These are phyloP conservation scores for Allobates femoralis DNA, from an alignment of 2,797 vertebrate species.

Conservation along the genomic window DNA sequence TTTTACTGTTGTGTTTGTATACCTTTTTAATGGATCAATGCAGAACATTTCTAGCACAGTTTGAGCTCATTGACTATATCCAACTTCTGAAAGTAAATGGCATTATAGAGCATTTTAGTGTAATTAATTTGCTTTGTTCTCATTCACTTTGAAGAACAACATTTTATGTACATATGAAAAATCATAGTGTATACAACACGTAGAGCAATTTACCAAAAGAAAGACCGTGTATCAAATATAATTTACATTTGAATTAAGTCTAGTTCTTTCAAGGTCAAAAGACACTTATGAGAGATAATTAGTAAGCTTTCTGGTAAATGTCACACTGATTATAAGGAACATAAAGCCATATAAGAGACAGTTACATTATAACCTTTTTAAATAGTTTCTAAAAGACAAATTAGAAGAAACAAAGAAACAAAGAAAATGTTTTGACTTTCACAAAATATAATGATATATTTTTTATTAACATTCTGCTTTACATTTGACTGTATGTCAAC, in stretches of 20 bases:
- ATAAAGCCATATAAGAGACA: slow-evolving; percentile 1
- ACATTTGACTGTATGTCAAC: background rate
- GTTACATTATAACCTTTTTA: background rate
- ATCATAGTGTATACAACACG: background rate
- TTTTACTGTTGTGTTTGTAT: slow-evolving; percentile 16
- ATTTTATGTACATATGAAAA: slow-evolving; percentile 16
- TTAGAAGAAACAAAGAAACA: background rate
- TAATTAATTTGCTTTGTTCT: slow-evolving; percentile 25
- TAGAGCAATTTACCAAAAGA: background rate
- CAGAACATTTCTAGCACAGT: slow-evolving; percentile 21
- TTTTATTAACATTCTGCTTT: background rate
- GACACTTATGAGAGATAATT: slow-evolving; percentile 14
- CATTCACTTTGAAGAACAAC: background rate
- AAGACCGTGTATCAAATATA: background rate
- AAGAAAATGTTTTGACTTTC: background rate
- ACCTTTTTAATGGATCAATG: slow-evolving; percentile 10
- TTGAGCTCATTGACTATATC: slow-evolving; percentile 21
- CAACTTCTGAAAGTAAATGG: background rate
- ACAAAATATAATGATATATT: background rate
- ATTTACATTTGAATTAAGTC: slow-evolving; percentile 19
- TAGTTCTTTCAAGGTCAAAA: background rate
- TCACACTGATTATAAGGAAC: slow-evolving; percentile 4
- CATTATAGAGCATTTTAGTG: background rate
- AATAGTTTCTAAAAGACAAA: background rate
- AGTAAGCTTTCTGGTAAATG: slow-evolving; percentile 21